phyloP scores from a whole-genome alignment of 2,888 invertebrate genomes.

The Stomorhina lunata region DNA sequence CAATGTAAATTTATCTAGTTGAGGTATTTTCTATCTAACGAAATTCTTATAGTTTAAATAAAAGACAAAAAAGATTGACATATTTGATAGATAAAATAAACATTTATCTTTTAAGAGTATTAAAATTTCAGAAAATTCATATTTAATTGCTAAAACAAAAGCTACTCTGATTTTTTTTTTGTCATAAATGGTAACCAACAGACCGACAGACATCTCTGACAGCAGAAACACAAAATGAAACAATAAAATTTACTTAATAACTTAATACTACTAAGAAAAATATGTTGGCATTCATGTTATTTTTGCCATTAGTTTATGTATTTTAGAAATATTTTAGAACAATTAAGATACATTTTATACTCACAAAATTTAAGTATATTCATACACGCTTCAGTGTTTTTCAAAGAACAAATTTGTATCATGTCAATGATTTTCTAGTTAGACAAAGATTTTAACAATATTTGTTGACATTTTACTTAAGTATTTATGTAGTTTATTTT shows the following conservation, averaged over 20 bases:
- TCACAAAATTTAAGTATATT: neutral
- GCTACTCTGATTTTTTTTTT: too few relatives aligned
- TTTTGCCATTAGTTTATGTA: neutral
- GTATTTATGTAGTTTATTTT: neutral
- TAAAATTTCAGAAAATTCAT: conserved; percentile 21
- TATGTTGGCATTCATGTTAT: conserved; percentile 2
- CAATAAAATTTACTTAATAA: neutral
- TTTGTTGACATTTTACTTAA: conserved; percentile 25
- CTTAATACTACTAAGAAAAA: neutral
- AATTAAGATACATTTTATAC: neutral
- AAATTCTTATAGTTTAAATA: neutral
- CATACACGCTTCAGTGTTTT: neutral
- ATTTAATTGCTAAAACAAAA: conserved; percentile 44
- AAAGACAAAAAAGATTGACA: conserved; percentile 35
- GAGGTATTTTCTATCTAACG: neutral
- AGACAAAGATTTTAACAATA: conserved; percentile 22
- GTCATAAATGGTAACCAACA: too few relatives aligned
- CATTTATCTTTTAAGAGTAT: conserved; percentile 48
- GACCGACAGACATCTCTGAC: neutral
- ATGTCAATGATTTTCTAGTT: conserved; percentile 25
- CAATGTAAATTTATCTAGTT: neutral
- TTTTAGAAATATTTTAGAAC: neutral
- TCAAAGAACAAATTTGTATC: conserved; percentile 32
- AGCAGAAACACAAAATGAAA: neutral
- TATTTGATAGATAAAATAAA: conserved; percentile 35